Percentiles rank a stretch among this genome's conserved stretches.
Evolutionary conservation across 2,797 vertebrate species (phyloP).

Genomic region (Lepilemur septentrionalis): DNA sequence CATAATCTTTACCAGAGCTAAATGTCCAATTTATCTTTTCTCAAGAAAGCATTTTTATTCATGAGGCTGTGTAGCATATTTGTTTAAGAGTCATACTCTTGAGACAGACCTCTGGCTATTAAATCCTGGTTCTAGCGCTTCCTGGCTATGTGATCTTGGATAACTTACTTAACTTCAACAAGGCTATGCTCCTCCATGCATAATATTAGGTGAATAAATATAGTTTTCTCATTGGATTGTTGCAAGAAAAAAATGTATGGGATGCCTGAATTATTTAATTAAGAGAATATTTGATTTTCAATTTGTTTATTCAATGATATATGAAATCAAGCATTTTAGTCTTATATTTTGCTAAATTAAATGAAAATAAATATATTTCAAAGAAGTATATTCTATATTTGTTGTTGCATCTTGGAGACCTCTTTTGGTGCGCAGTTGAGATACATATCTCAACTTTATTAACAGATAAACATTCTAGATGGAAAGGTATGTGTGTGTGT

Average conservation of each 20-base stretch:
- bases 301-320: background rate
- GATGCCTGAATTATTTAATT: background rate
- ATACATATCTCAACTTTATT: background rate
- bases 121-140: background rate
- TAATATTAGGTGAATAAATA: background rate
- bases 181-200: background rate
- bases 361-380: background rate
- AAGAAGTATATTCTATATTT: background rate
- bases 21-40: conserved; percentile 7
- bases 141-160: background rate
- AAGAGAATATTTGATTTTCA: background rate
- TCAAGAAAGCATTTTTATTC: background rate
- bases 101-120: background rate
- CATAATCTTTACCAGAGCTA: background rate
- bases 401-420: background rate
- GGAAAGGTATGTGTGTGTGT: background rate
- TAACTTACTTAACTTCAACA: background rate
- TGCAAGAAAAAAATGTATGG: background rate
- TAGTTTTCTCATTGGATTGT: background rate
- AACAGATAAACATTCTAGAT: background rate
- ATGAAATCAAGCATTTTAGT: background rate
- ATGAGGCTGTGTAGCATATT: background rate
- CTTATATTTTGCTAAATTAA: background rate
- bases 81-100: background rate
- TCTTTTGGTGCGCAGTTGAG: background rate